These are phyloP conservation scores for Echinarachnius parma DNA, from an alignment of 53 echinoderm and acorn worm genomes.

Conservation along the genomic window DNA sequence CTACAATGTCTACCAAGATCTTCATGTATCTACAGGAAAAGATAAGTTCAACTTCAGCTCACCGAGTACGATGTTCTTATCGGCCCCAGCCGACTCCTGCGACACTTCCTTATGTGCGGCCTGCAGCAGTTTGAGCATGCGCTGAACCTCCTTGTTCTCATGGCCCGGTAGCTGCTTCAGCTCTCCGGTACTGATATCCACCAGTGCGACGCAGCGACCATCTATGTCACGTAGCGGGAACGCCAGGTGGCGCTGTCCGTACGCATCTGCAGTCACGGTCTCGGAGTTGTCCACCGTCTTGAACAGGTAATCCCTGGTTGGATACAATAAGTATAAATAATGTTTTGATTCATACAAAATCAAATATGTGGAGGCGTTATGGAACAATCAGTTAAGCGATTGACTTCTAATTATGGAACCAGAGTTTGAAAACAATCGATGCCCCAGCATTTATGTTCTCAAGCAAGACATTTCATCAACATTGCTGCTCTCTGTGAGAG, in stretches of 20 bases:
- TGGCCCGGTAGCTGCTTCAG: constrained; percentile 79
- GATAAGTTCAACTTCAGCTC: constrained; percentile 43
- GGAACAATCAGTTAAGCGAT: too few relatives aligned
- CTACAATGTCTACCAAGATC: too few relatives aligned
- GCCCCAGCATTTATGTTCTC: too few relatives aligned
- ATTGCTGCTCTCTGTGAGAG: too few relatives aligned
- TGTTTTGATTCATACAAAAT: too few relatives aligned
- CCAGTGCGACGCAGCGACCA: constrained; percentile 78
- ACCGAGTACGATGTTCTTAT: constrained; percentile 90
- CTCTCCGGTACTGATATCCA: constrained; percentile 93
- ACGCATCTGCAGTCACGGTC: constrained; percentile 89
- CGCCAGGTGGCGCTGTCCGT: constrained; percentile 94
- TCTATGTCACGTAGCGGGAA: constrained; percentile 81
- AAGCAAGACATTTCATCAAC: too few relatives aligned
- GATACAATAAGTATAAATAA: too few relatives aligned
- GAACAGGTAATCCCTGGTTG: constrained; percentile 89
- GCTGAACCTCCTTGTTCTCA: constrained; percentile 97
- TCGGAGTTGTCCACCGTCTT: constrained; percentile 98
- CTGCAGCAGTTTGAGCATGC: constrained; percentile 95
- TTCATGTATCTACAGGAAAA: too few relatives aligned
- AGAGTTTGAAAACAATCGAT: too few relatives aligned
- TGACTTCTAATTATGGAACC: too few relatives aligned
- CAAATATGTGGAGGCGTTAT: too few relatives aligned
- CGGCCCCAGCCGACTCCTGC: constrained; percentile 79
- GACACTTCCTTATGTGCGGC: constrained; percentile 89